These are phyloP conservation scores for Mylabris sibirica DNA, from an alignment of 2,888 invertebrate genomes.

Conservation along the genomic window DNA sequence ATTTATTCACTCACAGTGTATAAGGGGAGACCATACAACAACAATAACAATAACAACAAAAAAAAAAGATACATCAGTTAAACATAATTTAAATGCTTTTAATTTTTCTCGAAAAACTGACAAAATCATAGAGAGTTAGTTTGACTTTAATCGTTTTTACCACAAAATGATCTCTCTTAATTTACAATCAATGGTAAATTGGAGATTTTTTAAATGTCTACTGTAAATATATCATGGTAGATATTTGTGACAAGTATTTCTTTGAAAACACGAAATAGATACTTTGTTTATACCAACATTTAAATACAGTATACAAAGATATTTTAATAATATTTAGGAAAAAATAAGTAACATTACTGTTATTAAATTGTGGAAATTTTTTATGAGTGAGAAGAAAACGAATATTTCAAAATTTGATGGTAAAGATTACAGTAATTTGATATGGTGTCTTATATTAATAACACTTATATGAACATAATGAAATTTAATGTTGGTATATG, in stretches of 20 bases:
- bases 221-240: slow-evolving; percentile 33
- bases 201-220: slow-evolving; percentile 22
- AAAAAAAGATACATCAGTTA: slow-evolving; percentile 35
- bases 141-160: slow-evolving; percentile 29
- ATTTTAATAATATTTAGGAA: neutral
- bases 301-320: neutral
- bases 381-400: neutral
- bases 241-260: slow-evolving; percentile 15
- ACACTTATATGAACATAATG: neutral
- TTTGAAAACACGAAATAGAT: slow-evolving; percentile 25
- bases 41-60: no score
- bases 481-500: neutral
- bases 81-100: slow-evolving; percentile 47
- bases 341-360: neutral
- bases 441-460: neutral
- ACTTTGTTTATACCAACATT: slow-evolving; percentile 20
- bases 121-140: slow-evolving; percentile 46
- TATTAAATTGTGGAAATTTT: neutral
- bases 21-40: slow-evolving; percentile 5
- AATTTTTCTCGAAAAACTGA: slow-evolving; percentile 43
- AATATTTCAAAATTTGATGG: neutral
- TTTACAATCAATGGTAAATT: neutral
- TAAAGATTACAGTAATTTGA: slow-evolving; percentile 17
- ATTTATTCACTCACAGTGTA: slow-evolving; percentile 41
- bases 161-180: slow-evolving; percentile 33